Base-by-base conservation (phyloP, 2,888 invertebrate genomes). In the Sarcophaga subvicina region DNA sequence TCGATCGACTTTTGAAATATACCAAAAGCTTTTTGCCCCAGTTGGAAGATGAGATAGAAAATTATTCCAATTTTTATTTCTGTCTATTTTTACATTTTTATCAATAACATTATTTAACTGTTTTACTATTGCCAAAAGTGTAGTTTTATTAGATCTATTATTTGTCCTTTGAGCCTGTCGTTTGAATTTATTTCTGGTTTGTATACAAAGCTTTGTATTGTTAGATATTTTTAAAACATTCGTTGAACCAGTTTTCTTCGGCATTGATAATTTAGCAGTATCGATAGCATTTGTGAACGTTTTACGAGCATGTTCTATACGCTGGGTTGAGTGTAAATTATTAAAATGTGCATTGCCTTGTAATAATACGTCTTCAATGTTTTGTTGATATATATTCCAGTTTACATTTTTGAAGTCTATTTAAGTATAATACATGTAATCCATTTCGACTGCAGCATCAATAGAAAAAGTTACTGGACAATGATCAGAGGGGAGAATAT, bases 1-100 rank as follows among this genome's bases (percentile, higher is more conserved):
- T 60, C n/a, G 17, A n/a, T 45, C 27, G 8, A 60, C n/a, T 62
- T 72, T 64, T 12, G 37, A 8, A 37, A 72, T 60, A 17, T 25
- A 20, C 71, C 71, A 71, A 27, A 71, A 72, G 17, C 17, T 60
- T n/a, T 60, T 72, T 12, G 37, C 27, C 1, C 72, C 72, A 10
- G 8, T 60, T 10, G 72, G 60, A 4, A 72, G 37, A 5, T 72
- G 22, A 5, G 60, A 60, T 2, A 60, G 37, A 12, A 72, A 37
- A 12, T 12, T 2, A 60, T 72, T 25, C 60, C 12, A 70, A 49
- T 70, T 47, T 49, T 70, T 12, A 70, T 70, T 64, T 64, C 63
- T 27, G 25, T 64, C 25, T 25, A 6, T 12, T 4, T 25, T 14
- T 14, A 54, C 17, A 54, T 22, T 54, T 54, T 54, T 54, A 10